Evolutionary conservation across 2,113 vertebrate genomes (phyloP), one percentile per base, ranked within the genome.

Genomic region (Hepsetus odoe): DNA sequence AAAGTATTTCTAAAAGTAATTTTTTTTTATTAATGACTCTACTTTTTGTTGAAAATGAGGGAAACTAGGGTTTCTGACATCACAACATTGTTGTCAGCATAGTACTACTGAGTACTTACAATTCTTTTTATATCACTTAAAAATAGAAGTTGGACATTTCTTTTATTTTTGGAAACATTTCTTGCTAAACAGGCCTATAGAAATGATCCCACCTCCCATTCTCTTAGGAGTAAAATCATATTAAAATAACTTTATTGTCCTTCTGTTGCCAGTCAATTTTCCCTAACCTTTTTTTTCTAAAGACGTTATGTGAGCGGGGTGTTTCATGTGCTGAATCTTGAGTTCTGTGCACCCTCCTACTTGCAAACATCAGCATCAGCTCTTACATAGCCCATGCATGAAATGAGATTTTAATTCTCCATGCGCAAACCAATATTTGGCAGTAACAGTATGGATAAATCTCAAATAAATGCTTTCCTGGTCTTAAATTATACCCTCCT

Each of bases 401-500:
- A 44, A 65, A 53, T 51, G 6, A 38, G 73, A 65, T 65, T 55
- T 66, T 40, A 40, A 55, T 53, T 76, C 65, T 53, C 44, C 22
- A 35, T 26, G 4, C n/a, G 26, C 30, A 46, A 62, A 38, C 38
- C 18, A 20, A 71, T n/a, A 78, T 78, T 59, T 59, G n/a, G 7
- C 49, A 33, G 18, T 35, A 32, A 26, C 49, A 22, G 24, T 35
- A 20, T 26, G 76, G 38, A 59, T 59, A 80, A 53, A 46, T 61
- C 14, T 24, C 10, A 68, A 33, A 68, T 13, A 5, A 35, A 53
- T 42, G 38, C 24, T 53, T 22, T 42, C 56, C 24, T 42, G 32
- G 40, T 64, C 53, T 72, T 59, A 59, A 77, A 82, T 64, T 59
- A 77, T 11, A 59, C 35, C 44, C 32, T 22, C 38, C 65, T 33